Conservation (phyloP, 2,113 vertebrate species). For the Melanotaenia duboulayi region DNA sequence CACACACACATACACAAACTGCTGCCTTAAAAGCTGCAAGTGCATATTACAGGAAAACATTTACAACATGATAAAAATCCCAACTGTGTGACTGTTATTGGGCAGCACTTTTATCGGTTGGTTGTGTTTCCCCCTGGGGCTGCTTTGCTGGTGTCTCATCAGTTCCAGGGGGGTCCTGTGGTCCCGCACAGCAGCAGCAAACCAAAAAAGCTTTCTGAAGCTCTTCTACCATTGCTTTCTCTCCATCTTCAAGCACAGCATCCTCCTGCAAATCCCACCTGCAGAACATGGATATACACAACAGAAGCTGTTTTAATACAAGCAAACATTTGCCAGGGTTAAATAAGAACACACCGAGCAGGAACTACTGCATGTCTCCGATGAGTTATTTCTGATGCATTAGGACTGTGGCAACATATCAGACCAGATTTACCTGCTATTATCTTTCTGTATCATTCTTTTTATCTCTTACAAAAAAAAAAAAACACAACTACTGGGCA, state of each 20-base stretch:
- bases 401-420: not conserved
- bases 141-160: constrained; percentile 51
- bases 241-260: constrained; percentile 87
- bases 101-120: constrained; percentile 63
- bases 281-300: constrained; percentile 70
- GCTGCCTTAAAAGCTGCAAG: constrained; percentile 52
- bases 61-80: constrained; percentile 64
- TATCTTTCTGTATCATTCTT: not conserved
- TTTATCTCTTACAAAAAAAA: constrained; percentile 10
- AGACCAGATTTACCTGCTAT: constrained; percentile 8
- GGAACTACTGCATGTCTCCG: not conserved
- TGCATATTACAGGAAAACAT: constrained; percentile 60
- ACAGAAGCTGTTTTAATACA: constrained; percentile 24
- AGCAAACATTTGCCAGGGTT: constrained; percentile 24
- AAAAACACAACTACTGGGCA: not conserved
- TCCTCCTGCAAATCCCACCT: constrained; percentile 95
- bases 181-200: constrained; percentile 61
- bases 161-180: constrained; percentile 51
- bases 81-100: constrained; percentile 51
- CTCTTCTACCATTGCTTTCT: constrained; percentile 86
- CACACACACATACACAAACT: constrained; percentile 10
- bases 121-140: constrained; percentile 58
- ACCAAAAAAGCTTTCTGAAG: constrained; percentile 84
- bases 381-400: not conserved
- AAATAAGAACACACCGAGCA: constrained; percentile 32